These are phyloP conservation scores for Psilopsiagon aurifrons DNA, from an alignment of 2,113 vertebrate genomes.

Conservation along the genomic window DNA sequence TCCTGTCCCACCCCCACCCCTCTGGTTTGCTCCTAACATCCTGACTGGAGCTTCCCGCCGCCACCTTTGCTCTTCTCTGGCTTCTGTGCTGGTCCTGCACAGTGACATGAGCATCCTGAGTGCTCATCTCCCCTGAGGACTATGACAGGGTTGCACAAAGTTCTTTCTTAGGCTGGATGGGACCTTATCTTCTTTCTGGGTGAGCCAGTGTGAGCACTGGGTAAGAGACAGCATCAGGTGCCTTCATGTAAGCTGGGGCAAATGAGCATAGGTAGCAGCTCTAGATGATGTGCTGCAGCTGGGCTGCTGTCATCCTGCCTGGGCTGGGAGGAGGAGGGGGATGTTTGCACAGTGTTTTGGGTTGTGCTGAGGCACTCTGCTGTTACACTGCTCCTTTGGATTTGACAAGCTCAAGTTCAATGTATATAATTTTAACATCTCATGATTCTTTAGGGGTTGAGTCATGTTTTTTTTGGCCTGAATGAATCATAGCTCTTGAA, in stretches of 20 bases:
- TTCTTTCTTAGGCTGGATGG: neutral
- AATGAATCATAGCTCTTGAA: constrained; percentile 66
- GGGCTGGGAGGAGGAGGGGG: neutral
- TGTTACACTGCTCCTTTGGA: neutral
- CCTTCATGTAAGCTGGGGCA: neutral
- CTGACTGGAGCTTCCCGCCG: neutral
- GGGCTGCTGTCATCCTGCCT: neutral
- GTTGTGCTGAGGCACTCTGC: neutral
- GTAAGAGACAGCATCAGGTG: neutral
- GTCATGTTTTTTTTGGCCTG: constrained; percentile 56
- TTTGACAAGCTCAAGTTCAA: constrained; percentile 47
- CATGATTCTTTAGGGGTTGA: constrained; percentile 55
- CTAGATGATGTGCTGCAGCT: neutral
- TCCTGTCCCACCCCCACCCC: neutral
- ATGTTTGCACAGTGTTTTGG: neutral
- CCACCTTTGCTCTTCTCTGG: neutral
- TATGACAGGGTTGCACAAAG: rapidly evolving
- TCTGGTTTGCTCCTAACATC: neutral
- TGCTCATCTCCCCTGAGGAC: neutral
- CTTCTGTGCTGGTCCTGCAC: neutral
- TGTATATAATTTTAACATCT: constrained; percentile 62
- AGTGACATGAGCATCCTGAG: neutral
- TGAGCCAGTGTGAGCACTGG: neutral
- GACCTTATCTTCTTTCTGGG: neutral
- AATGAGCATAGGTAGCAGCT: neutral